Conservation (phyloP, 2,888 invertebrate species). For the Dione juno region DNA sequence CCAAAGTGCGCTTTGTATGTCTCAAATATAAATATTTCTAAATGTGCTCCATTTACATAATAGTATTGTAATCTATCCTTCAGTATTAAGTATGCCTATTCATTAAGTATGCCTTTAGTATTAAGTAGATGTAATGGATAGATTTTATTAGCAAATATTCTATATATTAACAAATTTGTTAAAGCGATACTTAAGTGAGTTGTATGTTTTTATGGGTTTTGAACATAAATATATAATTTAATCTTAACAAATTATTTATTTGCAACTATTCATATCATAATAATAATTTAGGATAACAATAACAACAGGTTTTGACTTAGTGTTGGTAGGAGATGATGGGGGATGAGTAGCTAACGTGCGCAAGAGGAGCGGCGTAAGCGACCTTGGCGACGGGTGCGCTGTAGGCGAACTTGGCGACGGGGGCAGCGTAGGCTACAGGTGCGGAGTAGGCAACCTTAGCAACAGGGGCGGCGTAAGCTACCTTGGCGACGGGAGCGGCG, state of each 20-base stretch:
- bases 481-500: slow-evolving; percentile 55
- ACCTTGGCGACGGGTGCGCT: slow-evolving; percentile 54
- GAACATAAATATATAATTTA: slow-evolving; percentile 28
- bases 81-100: no score
- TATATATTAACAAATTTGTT: no score
- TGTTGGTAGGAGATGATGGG: slow-evolving; percentile 73
- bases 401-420: slow-evolving; percentile 61
- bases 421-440: slow-evolving; percentile 55
- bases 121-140: no score
- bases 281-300: slow-evolving; percentile 49
- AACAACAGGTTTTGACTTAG: slow-evolving; percentile 50
- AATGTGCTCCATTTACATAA: no score
- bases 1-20: no score
- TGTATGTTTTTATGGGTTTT: neutral
- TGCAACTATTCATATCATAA: slow-evolving; percentile 50
- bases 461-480: slow-evolving; percentile 48
- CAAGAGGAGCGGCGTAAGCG: slow-evolving; percentile 53
- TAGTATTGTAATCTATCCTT: no score
- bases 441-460: slow-evolving; percentile 55
- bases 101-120: no score
- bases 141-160: no score
- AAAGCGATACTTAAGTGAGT: no score
- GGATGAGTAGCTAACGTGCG: slow-evolving; percentile 68
- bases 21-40: no score
- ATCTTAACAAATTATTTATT: slow-evolving; percentile 59